phyloP scores from a whole-genome alignment of 2,113 vertebrate species.

The Dipodomys stephensi region DNA sequence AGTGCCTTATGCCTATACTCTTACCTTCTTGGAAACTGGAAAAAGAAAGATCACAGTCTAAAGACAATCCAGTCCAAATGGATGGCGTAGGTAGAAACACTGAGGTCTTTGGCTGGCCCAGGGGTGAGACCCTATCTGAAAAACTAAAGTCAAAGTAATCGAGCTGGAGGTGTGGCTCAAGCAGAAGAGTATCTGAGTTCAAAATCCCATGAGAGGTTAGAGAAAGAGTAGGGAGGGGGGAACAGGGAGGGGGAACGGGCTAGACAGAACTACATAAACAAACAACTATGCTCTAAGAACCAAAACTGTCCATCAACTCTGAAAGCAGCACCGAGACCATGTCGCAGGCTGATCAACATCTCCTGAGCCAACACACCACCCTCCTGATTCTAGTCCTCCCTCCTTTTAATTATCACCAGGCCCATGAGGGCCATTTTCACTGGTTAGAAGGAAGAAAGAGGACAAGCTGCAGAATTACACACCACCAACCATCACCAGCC shows the following conservation, averaged over 20 bases:
- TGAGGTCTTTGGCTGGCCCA: too few relatives aligned
- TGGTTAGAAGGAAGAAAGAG: neutral
- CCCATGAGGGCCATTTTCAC: neutral
- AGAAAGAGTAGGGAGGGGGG: too few relatives aligned
- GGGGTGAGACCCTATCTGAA: too few relatives aligned
- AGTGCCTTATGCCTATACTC: too few relatives aligned
- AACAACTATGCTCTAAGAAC: neutral
- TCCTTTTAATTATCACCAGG: neutral
- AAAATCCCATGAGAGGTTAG: too few relatives aligned
- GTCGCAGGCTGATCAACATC: neutral
- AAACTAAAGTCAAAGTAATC: too few relatives aligned
- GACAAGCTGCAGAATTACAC: slow-evolving; percentile 1
- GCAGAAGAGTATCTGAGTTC: too few relatives aligned
- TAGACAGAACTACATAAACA: neutral
- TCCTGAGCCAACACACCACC: neutral
- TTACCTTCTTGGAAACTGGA: too few relatives aligned
- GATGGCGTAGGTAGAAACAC: too few relatives aligned
- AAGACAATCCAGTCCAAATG: too few relatives aligned
- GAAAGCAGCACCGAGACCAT: neutral
- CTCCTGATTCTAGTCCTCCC: neutral
- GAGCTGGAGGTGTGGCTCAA: too few relatives aligned
- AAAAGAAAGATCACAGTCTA: too few relatives aligned
- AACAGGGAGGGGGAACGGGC: neutral
- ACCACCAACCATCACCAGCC: neutral
- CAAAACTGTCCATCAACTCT: neutral